Evolutionary conservation across 2,797 vertebrate species (phyloP).

Genomic region (Antennarius maculatus): DNA sequence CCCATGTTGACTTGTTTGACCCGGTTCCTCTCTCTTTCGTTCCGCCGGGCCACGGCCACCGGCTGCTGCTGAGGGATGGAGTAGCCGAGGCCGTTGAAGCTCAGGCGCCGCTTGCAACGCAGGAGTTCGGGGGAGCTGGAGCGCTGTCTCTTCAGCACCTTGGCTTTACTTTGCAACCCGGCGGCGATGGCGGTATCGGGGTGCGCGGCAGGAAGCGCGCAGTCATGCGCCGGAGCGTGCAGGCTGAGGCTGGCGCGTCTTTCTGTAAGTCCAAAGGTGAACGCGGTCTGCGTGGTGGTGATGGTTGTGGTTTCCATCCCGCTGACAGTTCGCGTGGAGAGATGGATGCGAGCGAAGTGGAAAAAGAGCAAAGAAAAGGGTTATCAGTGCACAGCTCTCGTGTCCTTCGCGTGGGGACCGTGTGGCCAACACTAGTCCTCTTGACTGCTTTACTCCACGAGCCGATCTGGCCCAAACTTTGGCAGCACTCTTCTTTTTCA

Average conservation of each 20-base stretch:
- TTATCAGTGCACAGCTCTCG: constrained; percentile 81
- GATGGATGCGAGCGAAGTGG: constrained; percentile 41
- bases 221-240: constrained; percentile 75
- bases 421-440: constrained; percentile 78
- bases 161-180: constrained; percentile 71
- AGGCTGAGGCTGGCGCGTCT: constrained; percentile 65
- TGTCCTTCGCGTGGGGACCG: constrained; percentile 85
- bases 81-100: constrained; percentile 83
- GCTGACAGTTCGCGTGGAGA: constrained; percentile 37
- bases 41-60: constrained; percentile 89
- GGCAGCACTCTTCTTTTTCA: constrained; percentile 88
- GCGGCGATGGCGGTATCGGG: constrained; percentile 21
- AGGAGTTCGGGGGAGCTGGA: constrained; percentile 89
- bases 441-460: constrained; percentile 79
- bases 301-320: constrained; percentile 78
- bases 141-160: constrained; percentile 87
- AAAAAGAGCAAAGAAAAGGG: constrained; percentile 12
- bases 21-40: constrained; percentile 94
- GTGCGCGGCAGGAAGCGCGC: constrained; percentile 48
- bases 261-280: constrained; percentile 77
- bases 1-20: constrained; percentile 96
- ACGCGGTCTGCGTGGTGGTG: constrained; percentile 75
- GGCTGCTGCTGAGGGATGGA: constrained; percentile 83
- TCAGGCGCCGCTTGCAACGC: constrained; percentile 89
- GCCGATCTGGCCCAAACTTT: constrained; percentile 86